Percentiles rank a stretch among this genome's conserved stretches.
phyloP scores from a whole-genome alignment of 2,797 vertebrate species.

The Tarsius wallacei region DNA sequence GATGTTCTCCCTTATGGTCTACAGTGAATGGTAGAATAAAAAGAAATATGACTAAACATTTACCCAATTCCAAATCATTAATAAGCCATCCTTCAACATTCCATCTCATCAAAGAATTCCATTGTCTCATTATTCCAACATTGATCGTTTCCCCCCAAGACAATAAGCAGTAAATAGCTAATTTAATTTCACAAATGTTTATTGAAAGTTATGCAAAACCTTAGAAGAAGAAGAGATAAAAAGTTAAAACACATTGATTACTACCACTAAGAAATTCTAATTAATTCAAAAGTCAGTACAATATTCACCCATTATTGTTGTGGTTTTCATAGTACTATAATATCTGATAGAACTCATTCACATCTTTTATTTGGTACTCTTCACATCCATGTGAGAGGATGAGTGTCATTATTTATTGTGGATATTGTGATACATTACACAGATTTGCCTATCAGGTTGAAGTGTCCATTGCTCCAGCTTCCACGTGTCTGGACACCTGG shows the following conservation, averaged over 20 bases:
- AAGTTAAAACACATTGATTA: neutral
- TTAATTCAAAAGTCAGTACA: neutral
- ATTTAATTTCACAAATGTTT: neutral
- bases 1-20: neutral
- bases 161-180: neutral
- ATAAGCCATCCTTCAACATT: neutral
- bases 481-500: neutral
- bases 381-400: neutral
- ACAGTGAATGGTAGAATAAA: neutral
- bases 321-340: neutral
- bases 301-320: neutral
- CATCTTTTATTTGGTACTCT: neutral
- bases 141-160: fast-evolving
- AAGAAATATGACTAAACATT: neutral
- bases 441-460: neutral
- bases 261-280: neutral
- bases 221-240: neutral
- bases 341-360: neutral
- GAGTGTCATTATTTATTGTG: neutral
- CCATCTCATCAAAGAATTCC: neutral
- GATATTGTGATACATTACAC: neutral
- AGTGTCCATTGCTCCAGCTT: neutral
- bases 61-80: neutral
- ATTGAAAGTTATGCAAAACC: neutral
- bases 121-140: neutral